Percentiles rank a stretch among this genome's conserved stretches.
These are phyloP conservation scores for Zele albiditarsus DNA, from an alignment of 2,888 invertebrate species.

Conservation along the genomic window DNA sequence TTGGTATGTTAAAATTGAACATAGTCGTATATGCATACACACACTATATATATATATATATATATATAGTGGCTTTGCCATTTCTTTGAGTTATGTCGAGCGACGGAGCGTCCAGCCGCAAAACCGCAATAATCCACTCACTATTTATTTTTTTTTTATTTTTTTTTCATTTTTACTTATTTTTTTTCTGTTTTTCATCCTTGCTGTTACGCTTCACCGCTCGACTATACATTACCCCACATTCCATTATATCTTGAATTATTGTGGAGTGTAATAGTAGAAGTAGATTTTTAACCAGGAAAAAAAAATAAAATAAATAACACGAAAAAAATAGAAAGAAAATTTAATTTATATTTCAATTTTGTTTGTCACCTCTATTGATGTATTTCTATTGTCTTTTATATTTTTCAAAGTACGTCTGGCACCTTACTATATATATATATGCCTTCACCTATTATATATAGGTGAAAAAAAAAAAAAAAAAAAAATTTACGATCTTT, in stretches of 20 bases:
- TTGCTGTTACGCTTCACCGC: slow-evolving; percentile 35
- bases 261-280: not conserved
- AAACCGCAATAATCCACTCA: slow-evolving; percentile 59
- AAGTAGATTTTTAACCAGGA: not conserved
- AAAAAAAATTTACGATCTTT: slow-evolving; percentile 21
- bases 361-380: slow-evolving; percentile 20
- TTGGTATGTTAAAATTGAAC: slow-evolving; percentile 44
- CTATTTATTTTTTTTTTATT: slow-evolving; percentile 32
- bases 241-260: slow-evolving; percentile 26
- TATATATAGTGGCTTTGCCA: not conserved
- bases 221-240: slow-evolving; percentile 28
- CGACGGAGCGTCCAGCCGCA: slow-evolving; percentile 67
- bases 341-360: slow-evolving; percentile 18
- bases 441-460: not conserved
- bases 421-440: not conserved
- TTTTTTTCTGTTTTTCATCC: slow-evolving; percentile 11
- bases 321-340: slow-evolving; percentile 16
- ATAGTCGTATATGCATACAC: not conserved
- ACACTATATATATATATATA: not conserved
- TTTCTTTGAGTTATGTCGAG: slow-evolving; percentile 56
- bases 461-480: not conserved
- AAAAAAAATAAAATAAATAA: not conserved
- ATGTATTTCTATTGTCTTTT: slow-evolving; percentile 32
- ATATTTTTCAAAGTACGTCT: not conserved
- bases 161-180: not conserved